Base-by-base conservation (phyloP, 2,888 invertebrate species). In the Pomacea canaliculata region DNA sequence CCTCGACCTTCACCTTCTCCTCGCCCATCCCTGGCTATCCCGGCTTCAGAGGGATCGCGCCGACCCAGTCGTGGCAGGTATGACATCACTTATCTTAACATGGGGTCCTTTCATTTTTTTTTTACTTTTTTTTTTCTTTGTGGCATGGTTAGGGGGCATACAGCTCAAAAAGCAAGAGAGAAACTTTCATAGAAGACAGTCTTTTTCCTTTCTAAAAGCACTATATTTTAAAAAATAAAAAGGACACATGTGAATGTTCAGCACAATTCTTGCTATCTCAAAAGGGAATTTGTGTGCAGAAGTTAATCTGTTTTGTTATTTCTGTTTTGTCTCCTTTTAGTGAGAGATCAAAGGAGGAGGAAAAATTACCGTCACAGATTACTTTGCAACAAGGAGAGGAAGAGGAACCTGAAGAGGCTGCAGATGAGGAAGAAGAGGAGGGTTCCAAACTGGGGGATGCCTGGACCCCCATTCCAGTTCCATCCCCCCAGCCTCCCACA, bases 331-430 rank as follows among this genome's bases (percentile, higher is more conserved):
- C 63, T 63, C 16, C 16, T 19, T 12, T 37, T 67, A 73, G 73
- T 68, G 68, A 67, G 48, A 19, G 73, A 23, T 73, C 73, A 37
- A 51, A 59, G 19, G 68, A 68, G n/a, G 73, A 73, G 59, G 73
- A 73, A 23, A 56, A 67, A 4, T 68, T 69, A 1, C 37, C 18
- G 46, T 73, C 68, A n/a, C 56, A 19, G n/a, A 19, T 49, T 1
- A 19, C 27, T 18, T 48, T 59, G 9, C 94, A 93, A 84, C 94
- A 93, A 51, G 79, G 66, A 37, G 79, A 76, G 46, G 68, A 49
- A 37, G 77, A 71, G 23, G 77, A 77, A 49, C 76, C 62, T 23
- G 69, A 56, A 19, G 77, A 76, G 66, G 75, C 67, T 19, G 75
- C 23, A n/a, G 74, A 74, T 60, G 78, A 77, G 48, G 77, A 76